These are phyloP conservation scores for Theodoxus fluviatilis DNA, from an alignment of 2,888 invertebrate species.

Conservation along the genomic window DNA sequence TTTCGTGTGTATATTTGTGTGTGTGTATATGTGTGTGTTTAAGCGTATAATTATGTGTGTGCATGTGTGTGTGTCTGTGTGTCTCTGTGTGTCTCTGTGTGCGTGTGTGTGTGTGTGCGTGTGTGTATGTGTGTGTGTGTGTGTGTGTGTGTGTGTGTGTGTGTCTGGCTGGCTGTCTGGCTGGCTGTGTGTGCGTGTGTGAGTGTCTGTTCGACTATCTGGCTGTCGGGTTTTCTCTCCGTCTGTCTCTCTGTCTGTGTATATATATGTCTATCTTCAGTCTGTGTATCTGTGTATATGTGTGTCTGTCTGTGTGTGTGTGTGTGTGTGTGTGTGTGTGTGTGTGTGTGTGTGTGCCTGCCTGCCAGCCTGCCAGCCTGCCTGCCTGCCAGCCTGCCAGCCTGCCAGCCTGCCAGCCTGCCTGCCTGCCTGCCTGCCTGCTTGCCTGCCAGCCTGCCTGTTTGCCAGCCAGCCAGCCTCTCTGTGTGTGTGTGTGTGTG, in stretches of 20 bases:
- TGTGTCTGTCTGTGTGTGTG: neutral
- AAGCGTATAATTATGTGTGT: too few relatives aligned
- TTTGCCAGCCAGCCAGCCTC: too few relatives aligned
- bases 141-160: conserved; percentile 7
- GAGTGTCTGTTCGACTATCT: neutral
- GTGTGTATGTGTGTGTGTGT: conserved; percentile 14
- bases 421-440: too few relatives aligned
- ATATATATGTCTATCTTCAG: neutral
- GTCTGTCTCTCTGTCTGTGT: conserved; percentile 4
- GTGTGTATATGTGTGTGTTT: too few relatives aligned
- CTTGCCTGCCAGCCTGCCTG: too few relatives aligned
- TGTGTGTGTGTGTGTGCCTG: neutral
- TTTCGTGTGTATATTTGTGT: too few relatives aligned
- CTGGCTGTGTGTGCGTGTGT: conserved; percentile 7
- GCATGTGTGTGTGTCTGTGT: too few relatives aligned
- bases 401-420: too few relatives aligned
- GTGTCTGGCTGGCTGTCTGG: neutral
- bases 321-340: conserved; percentile 11
- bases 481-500: too few relatives aligned
- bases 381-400: too few relatives aligned
- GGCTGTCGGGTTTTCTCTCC: neutral
- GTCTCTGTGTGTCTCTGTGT: neutral
- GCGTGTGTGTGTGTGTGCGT: conserved; percentile 15
- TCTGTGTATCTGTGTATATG: conserved; percentile 5
- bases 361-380: too few relatives aligned